Percentiles rank a stretch among this genome's conserved stretches.
phyloP scores from a whole-genome alignment of 2,888 invertebrate species.

The Pristionchus exspectatus region DNA sequence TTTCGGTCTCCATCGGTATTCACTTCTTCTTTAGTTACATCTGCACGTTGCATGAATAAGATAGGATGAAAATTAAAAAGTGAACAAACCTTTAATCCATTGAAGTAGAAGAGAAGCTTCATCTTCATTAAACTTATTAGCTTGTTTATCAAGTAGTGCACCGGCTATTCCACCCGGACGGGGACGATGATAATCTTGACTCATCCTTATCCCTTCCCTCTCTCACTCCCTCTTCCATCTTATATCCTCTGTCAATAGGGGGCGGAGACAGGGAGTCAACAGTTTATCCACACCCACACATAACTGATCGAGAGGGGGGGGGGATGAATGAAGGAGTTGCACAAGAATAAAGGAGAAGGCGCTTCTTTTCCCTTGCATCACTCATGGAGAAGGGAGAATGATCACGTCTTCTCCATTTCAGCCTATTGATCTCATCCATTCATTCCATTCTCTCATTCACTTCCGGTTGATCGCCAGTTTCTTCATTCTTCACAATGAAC shows the following conservation, averaged over 20 bases:
- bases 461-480: background rate
- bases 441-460: background rate
- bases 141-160: conserved; percentile 85
- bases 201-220: conserved; percentile 13
- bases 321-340: background rate
- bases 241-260: conserved; percentile 1
- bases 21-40: conserved; percentile 77
- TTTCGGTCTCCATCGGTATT: conserved; percentile 89
- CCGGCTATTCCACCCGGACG: conserved; percentile 63
- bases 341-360: too few species aligned
- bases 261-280: conserved; percentile 42
- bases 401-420: too few species aligned
- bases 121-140: conserved; percentile 96
- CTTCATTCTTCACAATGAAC: background rate
- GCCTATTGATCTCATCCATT: too few species aligned
- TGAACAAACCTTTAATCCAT: conserved; percentile 88
- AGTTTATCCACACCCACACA: conserved; percentile 47
- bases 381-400: too few species aligned
- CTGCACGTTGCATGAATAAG: background rate
- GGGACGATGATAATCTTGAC: conserved; percentile 51
- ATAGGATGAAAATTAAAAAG: background rate
- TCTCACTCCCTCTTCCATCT: conserved; percentile 14
- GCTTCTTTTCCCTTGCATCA: too few species aligned
- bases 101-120: conserved; percentile 92
- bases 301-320: background rate